A percentile compares a stretch with the other conserved stretches of the same genome.
Evolutionary conservation across 2,113 vertebrate species (phyloP).

Genomic region (Elgaria multicarinata): DNA sequence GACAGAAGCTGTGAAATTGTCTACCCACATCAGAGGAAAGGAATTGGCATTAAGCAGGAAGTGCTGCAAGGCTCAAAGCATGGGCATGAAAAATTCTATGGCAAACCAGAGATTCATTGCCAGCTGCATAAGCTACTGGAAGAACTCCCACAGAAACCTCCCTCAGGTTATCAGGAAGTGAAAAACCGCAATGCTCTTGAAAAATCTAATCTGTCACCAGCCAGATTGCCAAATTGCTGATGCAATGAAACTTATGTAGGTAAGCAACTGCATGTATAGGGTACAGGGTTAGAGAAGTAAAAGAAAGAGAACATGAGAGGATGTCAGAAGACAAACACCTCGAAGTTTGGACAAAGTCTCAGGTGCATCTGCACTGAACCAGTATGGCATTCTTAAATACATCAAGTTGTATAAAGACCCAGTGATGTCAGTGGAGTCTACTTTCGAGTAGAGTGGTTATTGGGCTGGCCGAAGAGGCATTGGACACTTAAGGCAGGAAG

Average conservation of each 20-base stretch:
- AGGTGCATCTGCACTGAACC: background rate
- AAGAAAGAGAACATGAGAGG: background rate
- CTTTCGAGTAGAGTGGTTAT: no score
- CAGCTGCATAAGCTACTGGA: constrained; percentile 41
- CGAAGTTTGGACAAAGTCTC: background rate
- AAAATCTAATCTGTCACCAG: constrained; percentile 38
- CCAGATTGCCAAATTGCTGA: background rate
- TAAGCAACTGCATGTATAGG: constrained; percentile 6
- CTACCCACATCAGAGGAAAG: constrained; percentile 11
- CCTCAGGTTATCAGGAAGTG: constrained; percentile 47
- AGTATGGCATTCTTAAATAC: no score
- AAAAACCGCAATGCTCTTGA: constrained; percentile 9
- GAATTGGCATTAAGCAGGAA: constrained; percentile 11
- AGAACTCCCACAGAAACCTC: constrained; percentile 48
- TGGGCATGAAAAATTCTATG: constrained; percentile 23
- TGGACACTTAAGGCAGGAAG: no score
- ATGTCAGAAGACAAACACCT: background rate
- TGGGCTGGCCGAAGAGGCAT: no score
- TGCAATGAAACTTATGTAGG: constrained; percentile 4
- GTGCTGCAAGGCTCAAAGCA: constrained; percentile 27
- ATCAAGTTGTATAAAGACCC: no score
- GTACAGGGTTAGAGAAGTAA: background rate
- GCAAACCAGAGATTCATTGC: background rate
- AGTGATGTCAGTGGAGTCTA: no score
- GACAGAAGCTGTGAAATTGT: constrained; percentile 16